Conservation (phyloP, 2,113 vertebrate species). For the Alligator sinensis region DNA sequence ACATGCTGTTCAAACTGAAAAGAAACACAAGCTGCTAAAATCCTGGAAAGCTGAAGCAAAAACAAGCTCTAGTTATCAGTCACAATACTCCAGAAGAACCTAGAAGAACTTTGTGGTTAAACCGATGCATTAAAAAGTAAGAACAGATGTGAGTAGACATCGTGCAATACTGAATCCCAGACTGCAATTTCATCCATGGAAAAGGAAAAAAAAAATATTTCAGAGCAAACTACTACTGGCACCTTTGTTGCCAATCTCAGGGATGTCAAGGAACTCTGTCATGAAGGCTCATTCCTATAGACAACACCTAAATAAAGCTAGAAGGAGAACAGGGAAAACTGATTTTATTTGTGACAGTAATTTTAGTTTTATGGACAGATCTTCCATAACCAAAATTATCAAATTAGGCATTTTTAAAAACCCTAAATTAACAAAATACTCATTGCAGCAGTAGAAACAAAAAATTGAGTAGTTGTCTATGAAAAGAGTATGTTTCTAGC, state of each 20-base stretch:
- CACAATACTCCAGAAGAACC: constrained; percentile 49
- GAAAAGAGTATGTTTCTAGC: too few relatives aligned
- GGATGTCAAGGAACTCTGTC: not conserved
- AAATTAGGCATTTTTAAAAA: not conserved
- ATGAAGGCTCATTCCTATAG: not conserved
- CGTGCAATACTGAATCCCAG: rapidly evolving
- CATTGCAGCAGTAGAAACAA: not conserved
- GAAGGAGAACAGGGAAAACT: not conserved
- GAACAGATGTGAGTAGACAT: constrained; percentile 21
- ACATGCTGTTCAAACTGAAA: constrained; percentile 58
- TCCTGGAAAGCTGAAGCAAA: constrained; percentile 66
- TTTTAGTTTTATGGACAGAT: not conserved
- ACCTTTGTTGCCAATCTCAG: not conserved
- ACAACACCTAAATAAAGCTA: not conserved
- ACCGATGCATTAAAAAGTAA: not conserved
- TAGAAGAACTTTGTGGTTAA: constrained; percentile 21
- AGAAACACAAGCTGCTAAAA: constrained; percentile 65
- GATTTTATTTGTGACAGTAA: not conserved
- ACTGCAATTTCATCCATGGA: not conserved
- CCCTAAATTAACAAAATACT: not conserved
- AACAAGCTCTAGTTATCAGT: constrained; percentile 56
- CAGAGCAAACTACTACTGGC: not conserved
- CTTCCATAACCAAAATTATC: not conserved
- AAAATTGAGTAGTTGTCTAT: not conserved
- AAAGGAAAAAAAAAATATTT: not conserved